Evolutionary conservation across 1,140 invertebrate species (phyloP).

Genomic region (Gonatopus flavifemur): DNA sequence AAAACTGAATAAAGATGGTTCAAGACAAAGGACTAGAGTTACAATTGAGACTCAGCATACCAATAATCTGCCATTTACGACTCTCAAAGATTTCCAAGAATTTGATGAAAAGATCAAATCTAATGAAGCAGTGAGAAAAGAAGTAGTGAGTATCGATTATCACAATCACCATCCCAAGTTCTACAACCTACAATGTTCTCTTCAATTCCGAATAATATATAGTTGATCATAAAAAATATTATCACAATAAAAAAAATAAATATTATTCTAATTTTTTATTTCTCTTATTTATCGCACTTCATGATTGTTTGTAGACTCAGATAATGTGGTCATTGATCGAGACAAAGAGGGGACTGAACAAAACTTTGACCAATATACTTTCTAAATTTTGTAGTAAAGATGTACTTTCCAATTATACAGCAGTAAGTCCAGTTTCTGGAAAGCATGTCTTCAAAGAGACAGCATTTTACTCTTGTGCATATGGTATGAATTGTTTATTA

Average conservation of each 20-base stretch:
- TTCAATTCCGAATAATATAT: no score
- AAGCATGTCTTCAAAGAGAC: conserved; percentile 11
- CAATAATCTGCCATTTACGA: neutral
- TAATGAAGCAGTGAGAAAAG: neutral
- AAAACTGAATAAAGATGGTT: neutral
- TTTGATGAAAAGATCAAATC: neutral
- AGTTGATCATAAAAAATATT: no score
- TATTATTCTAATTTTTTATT: neutral
- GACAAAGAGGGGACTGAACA: neutral
- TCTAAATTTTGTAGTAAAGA: conserved; percentile 2
- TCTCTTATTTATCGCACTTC: neutral
- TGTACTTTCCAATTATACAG: conserved; percentile 2
- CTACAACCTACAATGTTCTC: no score
- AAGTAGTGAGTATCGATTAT: neutral
- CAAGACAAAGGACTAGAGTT: neutral
- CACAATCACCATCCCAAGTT: no score
- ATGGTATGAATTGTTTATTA: no score
- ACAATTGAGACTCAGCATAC: neutral
- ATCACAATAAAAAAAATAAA: no score
- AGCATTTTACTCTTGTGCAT: neutral
- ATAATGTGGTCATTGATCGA: neutral
- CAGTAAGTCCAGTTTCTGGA: conserved; percentile 3
- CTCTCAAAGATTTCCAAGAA: neutral
- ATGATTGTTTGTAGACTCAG: neutral
- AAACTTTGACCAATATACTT: conserved; percentile 2